Conservation (phyloP, 2,797 vertebrate genomes). For the Spondyliosoma cantharus region DNA sequence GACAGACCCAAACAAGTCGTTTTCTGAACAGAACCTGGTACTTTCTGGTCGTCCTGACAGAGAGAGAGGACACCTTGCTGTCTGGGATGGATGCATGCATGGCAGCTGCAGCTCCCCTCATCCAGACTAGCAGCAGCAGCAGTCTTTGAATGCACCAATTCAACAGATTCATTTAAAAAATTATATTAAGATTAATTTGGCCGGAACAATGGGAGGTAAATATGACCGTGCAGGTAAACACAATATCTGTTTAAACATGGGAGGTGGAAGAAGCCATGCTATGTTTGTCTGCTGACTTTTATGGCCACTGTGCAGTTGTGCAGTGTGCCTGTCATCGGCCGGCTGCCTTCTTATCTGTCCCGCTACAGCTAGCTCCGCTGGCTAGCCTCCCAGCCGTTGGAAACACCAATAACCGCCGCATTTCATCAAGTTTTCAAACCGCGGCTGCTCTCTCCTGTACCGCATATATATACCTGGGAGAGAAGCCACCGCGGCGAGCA, state of each 20-base stretch:
- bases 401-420: conserved; percentile 49
- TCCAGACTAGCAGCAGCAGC: too few relatives aligned
- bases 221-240: background rate
- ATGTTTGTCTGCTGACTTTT: conserved; percentile 39
- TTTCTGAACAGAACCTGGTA: background rate
- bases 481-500: background rate
- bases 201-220: background rate
- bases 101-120: conserved; percentile 47
- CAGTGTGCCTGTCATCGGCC: conserved; percentile 53
- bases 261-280: background rate
- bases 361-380: conserved; percentile 74
- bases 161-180: conserved; percentile 27
- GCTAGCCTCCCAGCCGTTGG: conserved; percentile 65
- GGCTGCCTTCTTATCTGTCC: conserved; percentile 68
- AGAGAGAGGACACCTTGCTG: conserved; percentile 46
- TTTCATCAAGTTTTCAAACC: conserved; percentile 41
- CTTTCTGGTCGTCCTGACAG: conserved; percentile 3
- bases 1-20: background rate
- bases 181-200: background rate
- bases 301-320: conserved; percentile 43
- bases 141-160: conserved; percentile 31
- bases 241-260: background rate
- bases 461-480: background rate
- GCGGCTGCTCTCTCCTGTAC: background rate
- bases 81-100: conserved; percentile 33